These are phyloP conservation scores for Abrostola triplasia DNA, from an alignment of 2,888 invertebrate genomes.

Conservation along the genomic window DNA sequence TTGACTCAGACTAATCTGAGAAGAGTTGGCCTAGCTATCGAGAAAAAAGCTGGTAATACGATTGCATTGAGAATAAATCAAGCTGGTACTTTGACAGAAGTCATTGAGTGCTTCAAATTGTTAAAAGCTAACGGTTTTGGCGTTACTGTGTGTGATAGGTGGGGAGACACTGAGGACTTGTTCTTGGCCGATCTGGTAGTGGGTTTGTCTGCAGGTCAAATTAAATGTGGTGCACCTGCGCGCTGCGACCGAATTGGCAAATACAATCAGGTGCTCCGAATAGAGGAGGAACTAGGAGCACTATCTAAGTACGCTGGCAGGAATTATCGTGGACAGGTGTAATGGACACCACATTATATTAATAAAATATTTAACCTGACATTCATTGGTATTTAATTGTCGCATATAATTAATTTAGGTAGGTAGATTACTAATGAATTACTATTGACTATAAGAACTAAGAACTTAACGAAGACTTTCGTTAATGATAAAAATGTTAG, in stretches of 20 bases:
- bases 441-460: no score
- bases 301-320: slow-evolving; percentile 97
- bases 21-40: slow-evolving; percentile 96
- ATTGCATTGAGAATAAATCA: slow-evolving; percentile 98
- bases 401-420: no score
- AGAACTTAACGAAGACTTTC: no score
- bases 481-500: no score
- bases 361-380: not conserved
- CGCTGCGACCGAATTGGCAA: slow-evolving; percentile 98
- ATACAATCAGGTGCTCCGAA: slow-evolving; percentile 99
- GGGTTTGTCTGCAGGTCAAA: slow-evolving; percentile 98
- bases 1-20: slow-evolving; percentile 97
- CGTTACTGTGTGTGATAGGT: slow-evolving; percentile 82
- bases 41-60: slow-evolving; percentile 98
- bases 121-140: slow-evolving; percentile 99
- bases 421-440: no score
- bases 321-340: slow-evolving; percentile 92
- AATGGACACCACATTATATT: not conserved
- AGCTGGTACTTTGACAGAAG: slow-evolving; percentile 98
- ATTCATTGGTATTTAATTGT: no score
- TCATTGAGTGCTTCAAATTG: slow-evolving; percentile 97
- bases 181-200: slow-evolving; percentile 99
- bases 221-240: slow-evolving; percentile 99
- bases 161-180: slow-evolving; percentile 99
- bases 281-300: slow-evolving; percentile 98